phyloP scores from a whole-genome alignment of 2,113 vertebrate genomes.

The Nipponia nippon region DNA sequence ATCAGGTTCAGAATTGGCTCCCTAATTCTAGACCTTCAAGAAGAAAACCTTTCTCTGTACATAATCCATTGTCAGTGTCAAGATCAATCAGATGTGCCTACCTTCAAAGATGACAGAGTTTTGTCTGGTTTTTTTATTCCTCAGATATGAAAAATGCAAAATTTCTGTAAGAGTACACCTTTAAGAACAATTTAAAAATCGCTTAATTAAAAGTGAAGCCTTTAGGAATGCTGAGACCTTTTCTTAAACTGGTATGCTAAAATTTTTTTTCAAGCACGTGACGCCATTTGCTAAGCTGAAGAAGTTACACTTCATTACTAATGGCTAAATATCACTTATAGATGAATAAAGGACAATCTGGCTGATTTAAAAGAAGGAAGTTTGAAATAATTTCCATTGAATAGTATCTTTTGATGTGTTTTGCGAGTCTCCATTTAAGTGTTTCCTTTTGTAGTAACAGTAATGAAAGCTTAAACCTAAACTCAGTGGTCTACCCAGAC shows the following conservation, averaged over 20 bases:
- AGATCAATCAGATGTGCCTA: background rate
- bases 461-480: background rate
- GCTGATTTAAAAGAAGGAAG: background rate
- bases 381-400: background rate
- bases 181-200: background rate
- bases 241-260: background rate
- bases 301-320: background rate
- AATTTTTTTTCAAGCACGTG: background rate
- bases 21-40: background rate
- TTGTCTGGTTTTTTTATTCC: background rate
- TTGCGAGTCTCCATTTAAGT: background rate
- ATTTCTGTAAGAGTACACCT: background rate
- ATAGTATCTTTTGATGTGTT: background rate
- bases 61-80: background rate
- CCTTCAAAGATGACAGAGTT: background rate
- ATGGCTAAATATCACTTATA: background rate
- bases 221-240: background rate
- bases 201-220: background rate
- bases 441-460: background rate
- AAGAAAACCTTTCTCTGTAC: background rate
- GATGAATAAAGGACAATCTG: background rate
- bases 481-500: background rate
- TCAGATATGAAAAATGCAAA: background rate
- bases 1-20: background rate
- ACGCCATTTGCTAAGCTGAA: background rate